These are phyloP conservation scores for Octomys mimax DNA, from an alignment of 2,797 vertebrate species.

Conservation along the genomic window DNA sequence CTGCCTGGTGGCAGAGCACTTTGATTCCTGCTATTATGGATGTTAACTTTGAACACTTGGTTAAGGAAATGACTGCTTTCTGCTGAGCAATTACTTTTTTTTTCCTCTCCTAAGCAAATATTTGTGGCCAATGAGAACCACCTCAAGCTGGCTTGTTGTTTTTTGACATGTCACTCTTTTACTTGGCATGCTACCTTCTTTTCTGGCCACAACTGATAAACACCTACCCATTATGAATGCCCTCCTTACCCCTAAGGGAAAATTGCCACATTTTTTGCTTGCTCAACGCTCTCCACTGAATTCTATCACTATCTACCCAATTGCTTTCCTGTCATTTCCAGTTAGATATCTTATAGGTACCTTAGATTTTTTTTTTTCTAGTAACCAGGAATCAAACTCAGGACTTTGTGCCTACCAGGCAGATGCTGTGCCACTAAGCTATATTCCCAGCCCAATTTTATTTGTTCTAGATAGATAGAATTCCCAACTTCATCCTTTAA, in stretches of 20 bases:
- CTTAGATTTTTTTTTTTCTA: neutral
- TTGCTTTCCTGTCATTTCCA: neutral
- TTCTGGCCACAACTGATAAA: neutral
- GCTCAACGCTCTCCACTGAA: neutral
- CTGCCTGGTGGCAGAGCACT: neutral
- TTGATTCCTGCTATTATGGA: neutral
- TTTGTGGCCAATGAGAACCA: neutral
- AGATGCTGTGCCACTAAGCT: too few relatives aligned
- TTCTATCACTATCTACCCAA: neutral
- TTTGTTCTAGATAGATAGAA: neutral
- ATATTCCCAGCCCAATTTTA: neutral
- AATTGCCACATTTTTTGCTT: neutral
- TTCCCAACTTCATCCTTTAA: neutral
- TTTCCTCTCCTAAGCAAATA: neutral
- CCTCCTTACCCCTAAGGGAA: neutral
- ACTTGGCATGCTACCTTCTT: neutral
- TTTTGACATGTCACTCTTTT: neutral
- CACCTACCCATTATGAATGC: neutral
- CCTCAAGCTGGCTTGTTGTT: neutral
- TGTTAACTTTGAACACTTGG: neutral
- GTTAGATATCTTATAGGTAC: neutral
- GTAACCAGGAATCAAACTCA: too few relatives aligned
- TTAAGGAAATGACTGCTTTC: neutral
- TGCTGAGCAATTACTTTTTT: neutral
- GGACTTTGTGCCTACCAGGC: too few relatives aligned